Evolutionary conservation across 2,797 vertebrate species (phyloP).

Genomic region (Salarias fasciatus): DNA sequence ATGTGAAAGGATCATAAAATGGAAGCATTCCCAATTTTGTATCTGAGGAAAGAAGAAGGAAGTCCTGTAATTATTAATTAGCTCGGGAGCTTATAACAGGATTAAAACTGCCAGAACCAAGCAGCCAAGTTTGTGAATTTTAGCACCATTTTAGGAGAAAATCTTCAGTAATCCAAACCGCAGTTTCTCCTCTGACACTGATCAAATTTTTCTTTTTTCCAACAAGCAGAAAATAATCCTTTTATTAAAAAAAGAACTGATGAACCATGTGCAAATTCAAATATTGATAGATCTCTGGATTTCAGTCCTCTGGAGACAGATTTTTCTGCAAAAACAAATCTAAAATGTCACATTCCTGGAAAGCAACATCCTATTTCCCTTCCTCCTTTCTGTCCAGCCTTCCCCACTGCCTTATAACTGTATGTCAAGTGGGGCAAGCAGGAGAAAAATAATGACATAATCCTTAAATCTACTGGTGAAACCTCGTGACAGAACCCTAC

Average conservation of each 20-base stretch:
- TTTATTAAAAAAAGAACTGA: too few species aligned
- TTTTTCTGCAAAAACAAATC: conserved; percentile 7
- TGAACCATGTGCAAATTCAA: not conserved
- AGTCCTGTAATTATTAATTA: conserved; percentile 2
- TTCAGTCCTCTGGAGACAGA: not conserved
- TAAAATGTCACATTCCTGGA: not conserved
- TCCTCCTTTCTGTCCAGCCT: not conserved
- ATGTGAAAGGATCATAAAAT: not conserved
- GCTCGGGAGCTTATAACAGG: not conserved
- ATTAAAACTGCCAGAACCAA: not conserved
- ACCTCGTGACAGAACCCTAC: not conserved
- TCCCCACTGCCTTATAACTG: not conserved
- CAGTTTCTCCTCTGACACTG: too few species aligned
- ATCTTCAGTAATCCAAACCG: not conserved
- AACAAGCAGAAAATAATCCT: too few species aligned
- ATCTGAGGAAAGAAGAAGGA: not conserved
- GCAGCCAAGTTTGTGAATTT: not conserved
- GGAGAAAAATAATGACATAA: not conserved
- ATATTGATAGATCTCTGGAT: not conserved
- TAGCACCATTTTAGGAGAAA: not conserved
- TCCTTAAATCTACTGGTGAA: not conserved
- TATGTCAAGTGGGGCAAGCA: not conserved
- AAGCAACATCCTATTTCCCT: not conserved
- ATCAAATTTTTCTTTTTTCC: too few species aligned
- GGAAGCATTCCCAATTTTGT: not conserved